Evolutionary conservation across 1,140 invertebrate species (phyloP), one percentile per base, ranked within the genome.

Genomic region (Trissolcus basalis): DNA sequence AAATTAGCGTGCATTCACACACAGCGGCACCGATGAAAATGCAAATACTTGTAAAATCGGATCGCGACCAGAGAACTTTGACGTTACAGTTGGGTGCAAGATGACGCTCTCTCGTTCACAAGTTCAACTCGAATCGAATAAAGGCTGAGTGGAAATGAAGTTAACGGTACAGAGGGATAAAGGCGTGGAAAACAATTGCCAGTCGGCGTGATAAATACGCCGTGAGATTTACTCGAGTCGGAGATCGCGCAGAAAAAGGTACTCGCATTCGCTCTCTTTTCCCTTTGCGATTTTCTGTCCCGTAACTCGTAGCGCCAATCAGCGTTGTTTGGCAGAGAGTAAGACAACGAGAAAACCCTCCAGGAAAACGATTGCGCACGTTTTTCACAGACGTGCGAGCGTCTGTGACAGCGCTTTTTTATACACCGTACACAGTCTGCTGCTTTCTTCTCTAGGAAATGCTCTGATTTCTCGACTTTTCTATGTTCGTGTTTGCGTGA

Each of bases 1-100:
- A 33, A 71, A 71, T 71, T 71, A 63, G 59, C 53, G 68, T 53
- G 47, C 54, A 58, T 58, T 71, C 59, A 59, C 41, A 58, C 58
- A 55, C 53, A 71, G 32, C n/a, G 19, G 19, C 6, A 6, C 68
- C 53, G 51, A 58, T 64, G 54, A 63, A 71, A 71, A 71, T 63
- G 53, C 68, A 71, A 64, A 71, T 71, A 39, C 45, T 51, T 32
- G 58, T 63, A 63, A 71, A 63, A 71, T 63, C 47, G 45, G 44
- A 48, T 55, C 14, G 33, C 39, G n/a, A n/a, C n/a, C n/a, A n/a
- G n/a, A 13, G 36, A 63, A 60, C 35, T 70, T 55, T n/a, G 32
- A 6, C 32, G 39, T 55, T 48, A 33, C 27, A 39, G 58, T 53
- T 44, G 12, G 11, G 12, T 13, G 43, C 12, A 44, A 44, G 12